These are phyloP conservation scores for Cantharis lateralis DNA, from an alignment of 2,888 invertebrate species.

Conservation along the genomic window DNA sequence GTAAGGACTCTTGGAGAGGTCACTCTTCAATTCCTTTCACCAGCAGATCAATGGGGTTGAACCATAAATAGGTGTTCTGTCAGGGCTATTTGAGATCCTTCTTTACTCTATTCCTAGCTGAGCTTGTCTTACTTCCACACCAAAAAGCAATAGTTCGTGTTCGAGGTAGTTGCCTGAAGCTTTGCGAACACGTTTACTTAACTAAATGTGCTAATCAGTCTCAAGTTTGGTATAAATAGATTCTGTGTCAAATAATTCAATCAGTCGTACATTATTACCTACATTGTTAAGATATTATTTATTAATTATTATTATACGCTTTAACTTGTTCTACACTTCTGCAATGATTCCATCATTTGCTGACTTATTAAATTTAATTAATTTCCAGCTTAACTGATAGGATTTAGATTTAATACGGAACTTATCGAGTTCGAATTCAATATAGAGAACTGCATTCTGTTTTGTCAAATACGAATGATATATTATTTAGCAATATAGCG, in stretches of 20 bases:
- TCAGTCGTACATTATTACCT: constrained; percentile 16
- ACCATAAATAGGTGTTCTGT: constrained; percentile 49
- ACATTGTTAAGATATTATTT: constrained; percentile 13
- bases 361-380: neutral
- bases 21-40: constrained; percentile 43
- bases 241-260: constrained; percentile 18
- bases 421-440: constrained; percentile 1
- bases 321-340: constrained; percentile 1
- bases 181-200: constrained; percentile 44
- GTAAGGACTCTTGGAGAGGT: constrained; percentile 40
- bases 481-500: constrained; percentile 24
- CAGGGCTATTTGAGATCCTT: constrained; percentile 36
- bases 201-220: constrained; percentile 42
- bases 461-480: constrained; percentile 10
- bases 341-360: neutral
- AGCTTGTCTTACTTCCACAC: constrained; percentile 45
- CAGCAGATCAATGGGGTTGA: constrained; percentile 48
- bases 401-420: neutral
- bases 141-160: constrained; percentile 44
- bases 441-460: constrained; percentile 8
- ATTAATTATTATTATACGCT: constrained; percentile 13
- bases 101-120: constrained; percentile 39
- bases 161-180: constrained; percentile 41
- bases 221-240: constrained; percentile 26
- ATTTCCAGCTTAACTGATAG: neutral